Conservation (phyloP, 2,888 invertebrate genomes). For the Phyllotreta cruciferae region DNA sequence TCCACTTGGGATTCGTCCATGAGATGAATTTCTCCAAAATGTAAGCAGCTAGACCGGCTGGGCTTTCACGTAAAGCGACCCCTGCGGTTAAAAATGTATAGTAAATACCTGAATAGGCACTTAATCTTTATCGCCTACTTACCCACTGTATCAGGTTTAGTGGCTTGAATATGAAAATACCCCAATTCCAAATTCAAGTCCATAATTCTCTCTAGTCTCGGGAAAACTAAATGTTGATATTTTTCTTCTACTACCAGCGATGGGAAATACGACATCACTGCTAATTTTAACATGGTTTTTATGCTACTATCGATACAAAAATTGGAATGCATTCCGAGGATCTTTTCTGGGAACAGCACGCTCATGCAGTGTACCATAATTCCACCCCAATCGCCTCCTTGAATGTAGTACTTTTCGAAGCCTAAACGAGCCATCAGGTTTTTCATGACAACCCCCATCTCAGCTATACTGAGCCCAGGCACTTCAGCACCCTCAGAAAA, state of each 20-base stretch:
- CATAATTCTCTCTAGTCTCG: conserved; percentile 59
- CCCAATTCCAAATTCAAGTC: conserved; percentile 64
- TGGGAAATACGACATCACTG: conserved; percentile 37
- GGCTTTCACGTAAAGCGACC: conserved; percentile 74
- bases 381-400: conserved; percentile 88
- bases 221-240: conserved; percentile 63
- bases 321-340: conserved; percentile 69
- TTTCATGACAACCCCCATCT: conserved; percentile 67
- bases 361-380: conserved; percentile 69
- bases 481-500: conserved; percentile 64
- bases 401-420: conserved; percentile 71
- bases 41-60: conserved; percentile 87
- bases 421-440: conserved; percentile 77
- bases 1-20: conserved; percentile 69
- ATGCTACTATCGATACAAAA: conserved; percentile 47
- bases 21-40: conserved; percentile 88
- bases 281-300: conserved; percentile 34
- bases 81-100: conserved; percentile 60
- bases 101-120: background rate
- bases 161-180: conserved; percentile 80
- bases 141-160: conserved; percentile 90
- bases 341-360: conserved; percentile 67
- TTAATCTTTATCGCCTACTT: conserved; percentile 41
- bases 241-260: conserved; percentile 62
- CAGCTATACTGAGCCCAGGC: conserved; percentile 66